Base-by-base conservation (phyloP, 1,140 invertebrate species). In the Sycophaga agraensis region DNA sequence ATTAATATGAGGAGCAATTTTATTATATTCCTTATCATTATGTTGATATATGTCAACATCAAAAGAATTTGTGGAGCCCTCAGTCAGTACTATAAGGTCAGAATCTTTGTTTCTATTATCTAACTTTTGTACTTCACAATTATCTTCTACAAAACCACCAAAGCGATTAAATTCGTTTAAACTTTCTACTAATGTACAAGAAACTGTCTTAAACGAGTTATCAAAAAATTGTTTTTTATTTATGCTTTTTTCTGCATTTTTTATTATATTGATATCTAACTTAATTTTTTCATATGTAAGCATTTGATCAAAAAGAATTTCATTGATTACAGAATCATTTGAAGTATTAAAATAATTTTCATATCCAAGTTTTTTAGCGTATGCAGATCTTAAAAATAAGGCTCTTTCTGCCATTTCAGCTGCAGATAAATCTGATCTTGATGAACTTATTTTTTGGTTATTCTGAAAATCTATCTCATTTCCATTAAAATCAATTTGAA, bases 271-370 rank as follows among this genome's bases (percentile, higher is more conserved):
- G 5, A 39, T 26, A 17, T 64, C 62, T 42, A 59, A 34, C 26
- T 54, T 37, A 34, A 51, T 59, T 37, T 50, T 11, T 46, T 59
- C 22, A 54, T 43, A 57, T 37, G 17, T 3, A 34, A 40, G 16
- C 12, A 16, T 26, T 22, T 28, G 2, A 59, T 50, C 42, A 42
- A 40, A 59, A n/a, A 64, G 28, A 46, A 64, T 48, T 26, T 64
- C 62, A 46, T 59, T 49, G 1, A 64, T 45, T 17, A 64, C 26
- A 24, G 26, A 43, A 12, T 64, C 56, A 55, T 64, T 64, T 12
- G 62, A 64, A 17, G 56, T 64, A 42, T 64, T 55, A 34, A 64
- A 64, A 19, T 46, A 21, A 49, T 64, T 64, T 51, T 46, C 49
- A 58, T 54, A 54, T 0, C 43, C 55, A 40, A 58, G 40, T 26